Evolutionary conservation across 2,797 vertebrate genomes (phyloP), one percentile per base, ranked within the genome.

Genomic region (Cichlasoma orientale): DNA sequence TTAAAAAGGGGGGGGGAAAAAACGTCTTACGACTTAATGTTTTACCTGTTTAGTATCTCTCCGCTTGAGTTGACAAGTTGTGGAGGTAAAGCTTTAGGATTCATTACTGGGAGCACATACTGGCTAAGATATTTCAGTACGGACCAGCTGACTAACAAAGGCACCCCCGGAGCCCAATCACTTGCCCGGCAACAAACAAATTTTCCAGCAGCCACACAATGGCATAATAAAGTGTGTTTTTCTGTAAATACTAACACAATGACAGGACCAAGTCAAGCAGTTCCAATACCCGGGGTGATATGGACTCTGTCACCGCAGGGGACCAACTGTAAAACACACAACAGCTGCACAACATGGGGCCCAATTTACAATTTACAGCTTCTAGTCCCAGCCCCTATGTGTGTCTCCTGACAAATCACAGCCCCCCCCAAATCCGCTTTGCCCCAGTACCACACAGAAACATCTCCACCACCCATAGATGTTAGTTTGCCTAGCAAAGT

Each of bases 401-500:
- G 56, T 4, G 25, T 56, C 70, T 82, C 72, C 75, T 33, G 44
- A 58, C 90, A 83, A 93, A 92, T 91, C 90, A 85, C 59, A 55
- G 47, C 58, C 21, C 54, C 14, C 16, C 31, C 18, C n/a, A 36
- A 0, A 4, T 38, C 71, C 23, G 79, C 86, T 88, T 61, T 77
- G 47, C 56, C 66, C 71, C 19, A 73, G 54, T 50, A 55, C 72
- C 74, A 78, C 74, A 78, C 82, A 80, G 69, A 85, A 85, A 83
- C 75, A 78, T 74, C 77, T 79, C 74, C 66, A 33, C 74, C 84
- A 78, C 76, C 81, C 80, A 52, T 70, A 52, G 72, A 80, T 59
- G 75, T 85, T 21, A 74, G 56, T 50, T 68, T 68, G 18, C 18
- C 25, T 78, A 73, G 75, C 72, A 78, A 87, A 89, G 36, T 38